phyloP scores from a whole-genome alignment of 1,140 invertebrate species.

The Drosophila seguyi region DNA sequence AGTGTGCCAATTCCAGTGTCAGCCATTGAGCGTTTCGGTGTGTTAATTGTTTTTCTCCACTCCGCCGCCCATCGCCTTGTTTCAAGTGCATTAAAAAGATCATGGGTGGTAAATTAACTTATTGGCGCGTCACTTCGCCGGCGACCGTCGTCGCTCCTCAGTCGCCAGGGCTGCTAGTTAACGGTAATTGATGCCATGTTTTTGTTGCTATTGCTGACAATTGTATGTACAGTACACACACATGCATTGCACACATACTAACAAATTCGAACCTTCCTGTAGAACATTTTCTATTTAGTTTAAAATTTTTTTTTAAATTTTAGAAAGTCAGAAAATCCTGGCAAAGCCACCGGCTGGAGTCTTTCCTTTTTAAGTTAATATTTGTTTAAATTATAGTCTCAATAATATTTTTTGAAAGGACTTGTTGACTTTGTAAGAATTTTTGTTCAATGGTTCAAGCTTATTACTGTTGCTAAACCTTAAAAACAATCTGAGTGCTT shows the following conservation, averaged over 20 bases:
- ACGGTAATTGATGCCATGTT: conserved; percentile 73
- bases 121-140: conserved; percentile 55
- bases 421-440: too few relatives aligned
- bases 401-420: too few relatives aligned
- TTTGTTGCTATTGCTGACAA: conserved; percentile 61
- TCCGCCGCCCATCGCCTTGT: conserved; percentile 14
- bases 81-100: conserved; percentile 83
- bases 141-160: conserved; percentile 32
- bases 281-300: neutral
- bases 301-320: too few relatives aligned
- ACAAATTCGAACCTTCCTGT: neutral
- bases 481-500: neutral
- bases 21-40: conserved; percentile 59
- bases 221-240: conserved; percentile 19
- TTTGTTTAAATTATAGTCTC: neutral
- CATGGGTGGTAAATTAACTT: conserved; percentile 82
- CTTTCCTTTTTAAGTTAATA: neutral
- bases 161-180: conserved; percentile 58
- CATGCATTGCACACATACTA: neutral
- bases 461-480: neutral
- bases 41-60: conserved; percentile 69
- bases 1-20: conserved; percentile 71
- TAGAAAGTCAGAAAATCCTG: too few relatives aligned
- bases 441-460: too few relatives aligned
- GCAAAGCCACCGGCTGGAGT: neutral